Evolutionary conservation across 1,140 invertebrate genomes (phyloP).

Genomic region (Paraescarpia echinospica): DNA sequence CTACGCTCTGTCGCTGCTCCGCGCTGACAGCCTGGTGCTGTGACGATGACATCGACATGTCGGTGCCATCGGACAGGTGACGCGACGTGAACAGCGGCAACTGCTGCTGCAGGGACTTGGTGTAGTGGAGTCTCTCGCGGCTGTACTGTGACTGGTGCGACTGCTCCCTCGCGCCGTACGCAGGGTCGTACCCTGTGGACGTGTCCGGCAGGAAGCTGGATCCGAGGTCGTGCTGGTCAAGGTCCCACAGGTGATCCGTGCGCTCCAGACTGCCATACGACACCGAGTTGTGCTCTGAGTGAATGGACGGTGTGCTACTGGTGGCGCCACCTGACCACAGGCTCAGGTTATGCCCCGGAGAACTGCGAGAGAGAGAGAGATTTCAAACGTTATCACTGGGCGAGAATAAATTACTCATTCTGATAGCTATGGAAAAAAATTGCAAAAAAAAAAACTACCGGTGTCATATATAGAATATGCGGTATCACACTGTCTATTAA

Average conservation of each 20-base stretch:
- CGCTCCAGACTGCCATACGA: slow-evolving; percentile 24
- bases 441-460: neutral
- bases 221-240: slow-evolving; percentile 9
- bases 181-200: neutral
- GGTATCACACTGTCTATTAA: too few species aligned
- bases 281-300: slow-evolving; percentile 25
- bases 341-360: neutral
- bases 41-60: neutral
- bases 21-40: neutral
- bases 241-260: neutral
- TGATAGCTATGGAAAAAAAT: neutral
- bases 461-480: too few species aligned
- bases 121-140: neutral
- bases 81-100: neutral
- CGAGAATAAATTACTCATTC: slow-evolving; percentile 4
- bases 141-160: neutral
- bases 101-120: slow-evolving; percentile 21
- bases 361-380: slow-evolving; percentile 5
- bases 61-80: neutral
- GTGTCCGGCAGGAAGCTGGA: neutral
- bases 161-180: neutral
- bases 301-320: slow-evolving; percentile 12
- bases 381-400: neutral
- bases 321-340: slow-evolving; percentile 21
- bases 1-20: neutral